Evolutionary conservation across 2,113 vertebrate genomes (phyloP), one percentile per base, ranked within the genome.

Genomic region (Physeter macrocephalus): DNA sequence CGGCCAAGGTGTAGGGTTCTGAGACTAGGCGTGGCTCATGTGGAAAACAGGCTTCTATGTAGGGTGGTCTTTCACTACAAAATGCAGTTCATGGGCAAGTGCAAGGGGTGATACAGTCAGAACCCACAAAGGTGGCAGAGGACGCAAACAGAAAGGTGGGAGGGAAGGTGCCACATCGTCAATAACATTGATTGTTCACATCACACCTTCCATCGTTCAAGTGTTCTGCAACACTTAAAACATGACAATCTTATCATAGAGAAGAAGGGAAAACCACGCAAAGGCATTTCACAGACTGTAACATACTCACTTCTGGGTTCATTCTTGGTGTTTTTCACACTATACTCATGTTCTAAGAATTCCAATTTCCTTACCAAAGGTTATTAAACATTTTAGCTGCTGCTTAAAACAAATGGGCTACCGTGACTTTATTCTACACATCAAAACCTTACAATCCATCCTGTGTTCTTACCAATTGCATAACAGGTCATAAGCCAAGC

Each of bases 131-230:
- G 7, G n/a, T 8, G 23, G 9, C 15, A 21, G 57, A 84, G n/a
- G 52, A n/a, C 9, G 2, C 1, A 89, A 8, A 69, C 3, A 18
- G 82, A 81, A 29, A 25, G 8, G 21, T 1, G 8, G 27, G 27
- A 3, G 41, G 13, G 34, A 14, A 66, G 31, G 4, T 1, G 36
- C 39, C 6, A 0, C 18, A 0, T 54, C 34, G 3, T 11, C 64
- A 75, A 54, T 10, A 15, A 46, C 46, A 7, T 0, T 15, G 20
- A 29, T 49, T 54, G 20, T 14, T 85, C 49, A 34, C 2, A 25
- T 52, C 36, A 12, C 34, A 12, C 31, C 59, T 15, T n/a, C 69
- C 4, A 39, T 27, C 43, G 5, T 12, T 21, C 36, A 34, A 41
- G 41, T 14, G 25, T 21, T 25, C 64, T 5, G 5, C 1, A 9